These are phyloP conservation scores for Microcebus lehilahytsara DNA, from an alignment of 2,113 vertebrate genomes.

Conservation along the genomic window DNA sequence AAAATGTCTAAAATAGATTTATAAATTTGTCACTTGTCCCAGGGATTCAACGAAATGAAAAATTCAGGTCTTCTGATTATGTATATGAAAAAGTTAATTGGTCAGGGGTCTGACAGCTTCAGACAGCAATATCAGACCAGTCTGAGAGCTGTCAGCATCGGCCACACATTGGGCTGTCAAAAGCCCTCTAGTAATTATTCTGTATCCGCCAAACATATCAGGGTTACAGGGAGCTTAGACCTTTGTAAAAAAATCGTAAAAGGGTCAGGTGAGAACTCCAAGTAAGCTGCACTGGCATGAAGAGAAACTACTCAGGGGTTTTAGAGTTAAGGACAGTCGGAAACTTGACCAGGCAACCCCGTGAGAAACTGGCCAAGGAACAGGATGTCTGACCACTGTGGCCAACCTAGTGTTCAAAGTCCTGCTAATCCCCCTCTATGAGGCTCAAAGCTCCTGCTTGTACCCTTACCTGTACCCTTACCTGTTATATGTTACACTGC, in stretches of 20 bases:
- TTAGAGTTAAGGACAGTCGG: neutral
- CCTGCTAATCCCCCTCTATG: neutral
- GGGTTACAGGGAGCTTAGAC: neutral
- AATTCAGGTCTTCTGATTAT: slow-evolving; percentile 44
- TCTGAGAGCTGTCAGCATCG: slow-evolving; percentile 35
- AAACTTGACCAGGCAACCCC: neutral
- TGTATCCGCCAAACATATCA: neutral
- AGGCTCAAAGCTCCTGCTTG: neutral
- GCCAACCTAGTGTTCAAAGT: neutral
- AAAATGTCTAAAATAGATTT: slow-evolving; percentile 39
- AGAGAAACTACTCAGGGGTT: neutral
- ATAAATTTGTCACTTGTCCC: slow-evolving; percentile 39
- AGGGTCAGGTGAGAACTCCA: neutral
- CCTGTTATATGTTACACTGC: neutral
- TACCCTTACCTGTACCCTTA: neutral
- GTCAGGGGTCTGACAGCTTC: neutral
- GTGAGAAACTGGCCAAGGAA: neutral
- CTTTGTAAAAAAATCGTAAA: neutral
- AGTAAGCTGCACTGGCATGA: neutral
- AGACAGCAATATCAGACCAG: slow-evolving; percentile 26
- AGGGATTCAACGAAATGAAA: slow-evolving; percentile 43
- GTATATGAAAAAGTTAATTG: slow-evolving; percentile 31
- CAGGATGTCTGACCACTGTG: neutral
- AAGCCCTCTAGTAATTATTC: neutral
- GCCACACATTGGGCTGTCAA: slow-evolving; percentile 49